phyloP scores from a whole-genome alignment of 1,140 invertebrate species.

The Bombus waltoni region DNA sequence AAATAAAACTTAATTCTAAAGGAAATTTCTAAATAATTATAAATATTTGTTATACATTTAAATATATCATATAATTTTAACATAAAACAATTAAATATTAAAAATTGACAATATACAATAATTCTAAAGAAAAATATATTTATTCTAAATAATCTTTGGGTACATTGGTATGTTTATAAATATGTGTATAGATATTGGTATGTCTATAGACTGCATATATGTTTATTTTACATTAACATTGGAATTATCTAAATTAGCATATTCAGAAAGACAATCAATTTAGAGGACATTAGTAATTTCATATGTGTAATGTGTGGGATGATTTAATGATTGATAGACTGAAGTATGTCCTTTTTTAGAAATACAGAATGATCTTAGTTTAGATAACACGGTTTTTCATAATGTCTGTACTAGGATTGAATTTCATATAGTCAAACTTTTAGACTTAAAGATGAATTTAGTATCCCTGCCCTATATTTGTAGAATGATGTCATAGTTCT shows the following conservation, averaged over 20 bases:
- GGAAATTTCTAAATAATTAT: background rate
- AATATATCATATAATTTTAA: background rate
- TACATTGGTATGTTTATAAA: background rate
- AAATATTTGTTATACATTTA: background rate
- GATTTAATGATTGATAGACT: constrained; percentile 14
- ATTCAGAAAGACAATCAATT: background rate
- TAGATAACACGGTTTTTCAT: constrained; percentile 7
- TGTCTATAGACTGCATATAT: too few species aligned
- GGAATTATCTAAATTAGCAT: constrained; percentile 8
- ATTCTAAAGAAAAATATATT: constrained; percentile 10
- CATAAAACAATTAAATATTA: background rate
- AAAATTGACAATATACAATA: background rate
- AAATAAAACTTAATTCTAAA: background rate
- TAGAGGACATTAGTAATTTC: constrained; percentile 11
- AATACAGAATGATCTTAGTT: constrained; percentile 12
- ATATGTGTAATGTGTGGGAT: constrained; percentile 45
- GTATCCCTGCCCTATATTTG: constrained; percentile 55
- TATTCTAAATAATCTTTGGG: background rate
- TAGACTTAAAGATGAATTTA: constrained; percentile 56
- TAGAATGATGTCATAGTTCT: constrained; percentile 73
- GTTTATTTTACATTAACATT: constrained; percentile 14
- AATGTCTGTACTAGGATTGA: constrained; percentile 39
- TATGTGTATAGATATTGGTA: background rate
- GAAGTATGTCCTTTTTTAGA: constrained; percentile 56
- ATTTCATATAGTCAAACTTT: constrained; percentile 44